Evolutionary conservation across 2,113 vertebrate species (phyloP).

Genomic region (Limnothrissa miodon): DNA sequence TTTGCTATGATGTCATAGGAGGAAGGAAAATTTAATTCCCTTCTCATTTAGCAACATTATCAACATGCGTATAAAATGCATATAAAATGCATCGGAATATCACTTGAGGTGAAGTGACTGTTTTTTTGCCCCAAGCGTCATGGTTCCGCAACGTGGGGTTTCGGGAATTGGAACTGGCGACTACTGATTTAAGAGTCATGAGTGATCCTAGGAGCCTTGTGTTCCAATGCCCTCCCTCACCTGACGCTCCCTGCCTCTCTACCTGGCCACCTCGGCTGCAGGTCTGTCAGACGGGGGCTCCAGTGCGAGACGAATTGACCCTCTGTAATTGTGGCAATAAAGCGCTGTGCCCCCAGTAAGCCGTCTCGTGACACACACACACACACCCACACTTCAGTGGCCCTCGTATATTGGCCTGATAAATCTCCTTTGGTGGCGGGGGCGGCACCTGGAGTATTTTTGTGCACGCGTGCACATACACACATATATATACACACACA

Average conservation of each 20-base stretch:
- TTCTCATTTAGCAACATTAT: no score
- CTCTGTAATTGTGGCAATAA: slow-evolving; percentile 46
- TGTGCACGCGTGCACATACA: background rate
- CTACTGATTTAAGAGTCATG: no score
- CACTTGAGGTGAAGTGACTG: no score
- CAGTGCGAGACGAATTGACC: slow-evolving; percentile 46
- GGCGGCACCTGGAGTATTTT: no score
- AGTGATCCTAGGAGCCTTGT: background rate
- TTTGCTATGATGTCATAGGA: no score
- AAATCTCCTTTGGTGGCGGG: slow-evolving; percentile 39
- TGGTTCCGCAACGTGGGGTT: no score
- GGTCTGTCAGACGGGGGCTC: background rate
- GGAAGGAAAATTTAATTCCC: no score
- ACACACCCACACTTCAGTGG: slow-evolving; percentile 40
- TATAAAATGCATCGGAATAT: no score
- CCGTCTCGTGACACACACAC: background rate
- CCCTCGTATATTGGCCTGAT: slow-evolving; percentile 47
- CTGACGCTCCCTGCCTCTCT: background rate
- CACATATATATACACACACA: background rate
- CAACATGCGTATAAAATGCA: no score
- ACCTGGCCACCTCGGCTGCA: no score
- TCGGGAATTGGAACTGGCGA: no score
- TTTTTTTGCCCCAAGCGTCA: no score
- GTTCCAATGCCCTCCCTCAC: background rate
- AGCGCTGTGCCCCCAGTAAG: slow-evolving; percentile 38